Evolutionary conservation across 2,888 invertebrate genomes (phyloP), one percentile per base, ranked within the genome.

Genomic region (Drosophila subquinaria): DNA sequence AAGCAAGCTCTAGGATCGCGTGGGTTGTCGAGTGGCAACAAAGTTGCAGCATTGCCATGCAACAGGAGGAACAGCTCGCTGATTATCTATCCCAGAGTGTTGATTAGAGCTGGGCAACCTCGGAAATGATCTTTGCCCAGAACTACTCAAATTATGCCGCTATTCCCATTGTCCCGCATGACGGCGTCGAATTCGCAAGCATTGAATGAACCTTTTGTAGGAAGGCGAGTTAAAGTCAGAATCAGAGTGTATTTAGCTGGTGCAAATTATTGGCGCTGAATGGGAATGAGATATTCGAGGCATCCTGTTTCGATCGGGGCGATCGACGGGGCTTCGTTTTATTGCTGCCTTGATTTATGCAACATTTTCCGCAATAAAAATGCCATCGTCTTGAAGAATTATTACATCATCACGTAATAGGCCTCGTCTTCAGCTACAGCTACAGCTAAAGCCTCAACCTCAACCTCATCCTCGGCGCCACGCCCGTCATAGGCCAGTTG

Each of bases 321-420:
- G 71, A 72, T 68, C 82, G 66, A 70, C 82, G 69, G 80, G 82
- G 69, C 76, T 80, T 67, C 69, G 62, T 88, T 88, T 84, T 82
- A 88, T 81, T 88, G 81, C 85, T 76, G 80, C 85, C 87, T 88
- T 86, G 88, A 86, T 88, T 86, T 86, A 88, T 86, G 87, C 86
- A 88, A 88, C 88, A 83, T 87, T 83, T 86, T 81, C 80, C 84
- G 78, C 89, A 88, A 86, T 88, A 83, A 86, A 86, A 86, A 74
- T 88, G 89, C 89, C 86, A 86, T 75, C 76, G 74, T 82, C 79
- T 76, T 67, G 51, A 87, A 88, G 89, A 86, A 88, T 86, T 86
- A 86, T 86, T 86, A 88, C 89, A 88, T 86, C 85, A 86, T 88
- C 87, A 88, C 83, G 73, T 85, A 88, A 88, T 86, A 73, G 88